Percentiles rank a stretch among this genome's conserved stretches.
phyloP scores from a whole-genome alignment of 2,113 vertebrate species.

The Felis catus region DNA sequence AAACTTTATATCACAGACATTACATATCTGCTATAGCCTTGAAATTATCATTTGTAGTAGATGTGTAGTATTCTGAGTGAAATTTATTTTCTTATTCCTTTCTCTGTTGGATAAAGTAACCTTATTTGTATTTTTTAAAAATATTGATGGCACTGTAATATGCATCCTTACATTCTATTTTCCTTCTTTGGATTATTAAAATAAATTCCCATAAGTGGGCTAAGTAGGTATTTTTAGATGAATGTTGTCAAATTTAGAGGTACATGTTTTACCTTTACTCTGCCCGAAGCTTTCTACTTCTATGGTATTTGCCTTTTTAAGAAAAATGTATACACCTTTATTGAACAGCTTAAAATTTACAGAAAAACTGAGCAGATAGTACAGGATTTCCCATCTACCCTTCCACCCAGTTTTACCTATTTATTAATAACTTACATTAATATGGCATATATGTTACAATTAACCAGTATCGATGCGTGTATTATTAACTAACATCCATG shows the following conservation, averaged over 20 bases:
- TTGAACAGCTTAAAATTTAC: background rate
- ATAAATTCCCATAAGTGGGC: background rate
- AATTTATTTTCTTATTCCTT: conserved; percentile 11
- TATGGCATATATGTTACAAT: too few species aligned
- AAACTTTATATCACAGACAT: background rate
- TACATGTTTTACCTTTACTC: background rate
- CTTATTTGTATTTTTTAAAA: conserved; percentile 21
- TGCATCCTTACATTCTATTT: background rate
- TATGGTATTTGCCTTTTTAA: background rate
- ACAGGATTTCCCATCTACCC: too few species aligned
- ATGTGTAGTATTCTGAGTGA: background rate
- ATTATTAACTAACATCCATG: too few species aligned
- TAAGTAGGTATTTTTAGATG: background rate
- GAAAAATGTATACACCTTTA: background rate
- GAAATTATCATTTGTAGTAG: conserved; percentile 9
- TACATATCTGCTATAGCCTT: background rate
- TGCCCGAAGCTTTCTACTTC: background rate
- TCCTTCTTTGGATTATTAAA: background rate
- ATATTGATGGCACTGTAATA: background rate
- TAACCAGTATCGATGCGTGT: too few species aligned
- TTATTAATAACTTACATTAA: too few species aligned
- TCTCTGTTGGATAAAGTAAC: background rate
- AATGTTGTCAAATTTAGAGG: background rate
- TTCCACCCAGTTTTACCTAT: too few species aligned
- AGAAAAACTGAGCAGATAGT: too few species aligned